Conservation (phyloP, 2,113 vertebrate species). For the Craseonycteris thonglongyai region DNA sequence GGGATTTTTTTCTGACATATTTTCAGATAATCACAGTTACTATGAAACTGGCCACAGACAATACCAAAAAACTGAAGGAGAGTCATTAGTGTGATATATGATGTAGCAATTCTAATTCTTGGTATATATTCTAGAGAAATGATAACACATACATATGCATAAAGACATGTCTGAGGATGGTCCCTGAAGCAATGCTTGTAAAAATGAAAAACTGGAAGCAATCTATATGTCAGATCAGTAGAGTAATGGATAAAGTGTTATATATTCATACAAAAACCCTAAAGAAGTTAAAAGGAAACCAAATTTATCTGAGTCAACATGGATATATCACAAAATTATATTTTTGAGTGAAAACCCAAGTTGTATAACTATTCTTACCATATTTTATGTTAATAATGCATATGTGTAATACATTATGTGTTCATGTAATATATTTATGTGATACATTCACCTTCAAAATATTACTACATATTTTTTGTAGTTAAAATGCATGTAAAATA, state of each 20-base stretch:
- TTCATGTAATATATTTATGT: neutral
- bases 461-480: neutral
- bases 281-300: neutral
- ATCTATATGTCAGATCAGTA: neutral
- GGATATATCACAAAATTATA: neutral
- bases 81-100: neutral
- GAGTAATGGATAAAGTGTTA: neutral
- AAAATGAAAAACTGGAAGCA: conserved; percentile 11
- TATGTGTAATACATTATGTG: neutral
- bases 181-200: neutral
- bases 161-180: neutral
- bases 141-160: neutral
- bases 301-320: neutral
- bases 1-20: neutral
- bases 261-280: neutral
- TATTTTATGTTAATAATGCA: neutral
- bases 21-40: conserved; percentile 13
- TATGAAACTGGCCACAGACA: neutral
- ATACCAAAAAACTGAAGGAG: neutral
- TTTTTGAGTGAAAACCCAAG: neutral
- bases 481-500: neutral
- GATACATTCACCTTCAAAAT: neutral
- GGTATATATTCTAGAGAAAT: neutral
- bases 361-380: neutral
- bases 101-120: neutral